Evolutionary conservation across 2,797 vertebrate species (phyloP), one percentile per base, ranked within the genome.

Genomic region (Spinibarbus caldwelli): DNA sequence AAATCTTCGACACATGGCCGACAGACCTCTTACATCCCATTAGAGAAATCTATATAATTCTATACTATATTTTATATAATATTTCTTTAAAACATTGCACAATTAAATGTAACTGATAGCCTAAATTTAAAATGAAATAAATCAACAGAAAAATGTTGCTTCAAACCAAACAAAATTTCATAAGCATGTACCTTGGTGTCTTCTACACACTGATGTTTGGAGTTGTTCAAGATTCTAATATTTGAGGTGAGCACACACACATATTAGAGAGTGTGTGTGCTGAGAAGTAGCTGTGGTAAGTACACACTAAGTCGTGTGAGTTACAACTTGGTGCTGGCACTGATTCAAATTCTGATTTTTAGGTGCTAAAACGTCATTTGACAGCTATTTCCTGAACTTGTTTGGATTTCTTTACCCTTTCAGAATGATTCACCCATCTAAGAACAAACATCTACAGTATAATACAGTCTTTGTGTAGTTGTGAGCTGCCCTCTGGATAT

Each of bases 321-420:
- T 71, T 67, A 84, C 75, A 83, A 81, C 59, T 78, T 23, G 31
- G 23, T 12, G 14, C 34, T 57, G 78, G 43, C 78, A 59, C 49
- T 84, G 75, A 84, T 62, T 71, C 54, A 84, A 36, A 81, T 80
- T 67, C 26, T 82, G 85, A 90, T 89, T 85, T 85, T 88, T 14
- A 23, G 79, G 11, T 62, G 49, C 49, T 34, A 79, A 85, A 71
- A 72, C 80, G 82, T 91, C 89, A 92, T 82, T 71, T 80, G 78
- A 57, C 78, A 94, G 93, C 93, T 91, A 96, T 95, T 96, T 96
- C 94, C 95, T 96, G 93, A 29, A 83, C 70, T 84, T 88, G 84
- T 87, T 89, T 91, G 85, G 83, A 88, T 90, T 86, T 68, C 78
- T 86, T 82, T 73, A 1, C 41, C 89, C 41, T 90, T 90, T 88